Evolutionary conservation across 2,113 vertebrate species (phyloP).

Genomic region (Seriola dumerili): DNA sequence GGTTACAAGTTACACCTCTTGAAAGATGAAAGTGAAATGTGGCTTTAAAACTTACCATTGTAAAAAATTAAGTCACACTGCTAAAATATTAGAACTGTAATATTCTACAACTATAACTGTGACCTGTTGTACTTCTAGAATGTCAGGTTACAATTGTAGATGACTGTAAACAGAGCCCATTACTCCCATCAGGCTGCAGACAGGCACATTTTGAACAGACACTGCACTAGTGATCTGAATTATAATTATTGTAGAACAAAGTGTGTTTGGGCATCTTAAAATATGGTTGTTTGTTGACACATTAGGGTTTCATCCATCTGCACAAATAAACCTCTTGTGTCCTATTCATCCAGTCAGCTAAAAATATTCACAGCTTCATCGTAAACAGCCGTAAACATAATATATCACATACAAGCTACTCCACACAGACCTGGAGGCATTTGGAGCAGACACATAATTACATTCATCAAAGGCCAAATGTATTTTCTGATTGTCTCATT

Average conservation of each 20-base stretch:
- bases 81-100: no score
- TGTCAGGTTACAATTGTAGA: no score
- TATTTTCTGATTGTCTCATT: slow-evolving; percentile 34
- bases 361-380: slow-evolving; percentile 51
- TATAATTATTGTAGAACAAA: neutral
- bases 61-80: no score
- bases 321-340: slow-evolving; percentile 1
- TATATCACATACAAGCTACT: slow-evolving; percentile 16
- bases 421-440: slow-evolving; percentile 54
- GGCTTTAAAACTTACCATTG: no score
- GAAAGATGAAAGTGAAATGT: no score
- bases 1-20: no score
- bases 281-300: neutral
- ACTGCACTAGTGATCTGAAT: neutral
- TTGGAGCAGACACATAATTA: slow-evolving; percentile 56
- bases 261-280: neutral
- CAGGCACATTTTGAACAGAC: no score
- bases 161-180: no score
- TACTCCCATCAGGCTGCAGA: no score
- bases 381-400: slow-evolving; percentile 57
- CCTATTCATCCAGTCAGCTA: slow-evolving; percentile 22
- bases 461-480: slow-evolving; percentile 39
- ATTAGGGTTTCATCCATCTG: neutral
- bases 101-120: no score
- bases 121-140: no score